A percentile compares a stretch with the other conserved stretches of the same genome.
Conservation (phyloP, 2,888 invertebrate species). For the Hymenopus coronatus region DNA sequence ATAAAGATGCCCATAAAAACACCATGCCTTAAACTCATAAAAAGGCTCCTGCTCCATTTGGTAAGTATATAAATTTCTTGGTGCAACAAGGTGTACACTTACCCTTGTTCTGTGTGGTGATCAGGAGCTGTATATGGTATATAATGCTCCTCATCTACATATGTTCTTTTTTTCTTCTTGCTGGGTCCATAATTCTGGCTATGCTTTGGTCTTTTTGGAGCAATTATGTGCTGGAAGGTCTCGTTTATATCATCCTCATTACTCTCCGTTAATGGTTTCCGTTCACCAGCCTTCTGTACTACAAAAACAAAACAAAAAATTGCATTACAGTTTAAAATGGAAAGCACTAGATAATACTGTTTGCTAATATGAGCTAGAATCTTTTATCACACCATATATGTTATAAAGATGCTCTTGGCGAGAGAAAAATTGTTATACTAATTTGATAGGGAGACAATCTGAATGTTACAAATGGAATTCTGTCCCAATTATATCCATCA, state of each 20-base stretch:
- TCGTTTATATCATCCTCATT: constrained; percentile 55
- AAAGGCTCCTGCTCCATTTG: too few relatives aligned
- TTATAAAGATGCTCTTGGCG: too few relatives aligned
- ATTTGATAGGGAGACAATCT: too few relatives aligned
- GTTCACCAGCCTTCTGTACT: constrained; percentile 11
- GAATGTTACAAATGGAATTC: too few relatives aligned
- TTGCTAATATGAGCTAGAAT: too few relatives aligned
- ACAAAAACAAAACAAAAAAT: neutral
- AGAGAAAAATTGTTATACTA: too few relatives aligned
- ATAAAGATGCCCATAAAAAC: too few relatives aligned
- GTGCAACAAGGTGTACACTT: neutral
- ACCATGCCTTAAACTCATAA: too few relatives aligned
- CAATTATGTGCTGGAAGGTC: constrained; percentile 57
- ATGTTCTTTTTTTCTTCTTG: constrained; percentile 53
- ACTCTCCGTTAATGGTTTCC: constrained; percentile 45
- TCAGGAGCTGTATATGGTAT: constrained; percentile 83
- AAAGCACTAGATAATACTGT: too few relatives aligned
- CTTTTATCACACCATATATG: too few relatives aligned
- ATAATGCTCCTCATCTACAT: constrained; percentile 75
- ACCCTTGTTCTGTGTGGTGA: constrained; percentile 81
- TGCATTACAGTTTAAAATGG: neutral
- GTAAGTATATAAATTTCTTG: too few relatives aligned
- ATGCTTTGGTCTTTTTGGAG: constrained; percentile 51
- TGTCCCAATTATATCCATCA: too few relatives aligned
- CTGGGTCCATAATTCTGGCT: constrained; percentile 42